These are phyloP conservation scores for Enteromius afrohamiltoni DNA, from an alignment of 2,797 vertebrate species.

Conservation along the genomic window DNA sequence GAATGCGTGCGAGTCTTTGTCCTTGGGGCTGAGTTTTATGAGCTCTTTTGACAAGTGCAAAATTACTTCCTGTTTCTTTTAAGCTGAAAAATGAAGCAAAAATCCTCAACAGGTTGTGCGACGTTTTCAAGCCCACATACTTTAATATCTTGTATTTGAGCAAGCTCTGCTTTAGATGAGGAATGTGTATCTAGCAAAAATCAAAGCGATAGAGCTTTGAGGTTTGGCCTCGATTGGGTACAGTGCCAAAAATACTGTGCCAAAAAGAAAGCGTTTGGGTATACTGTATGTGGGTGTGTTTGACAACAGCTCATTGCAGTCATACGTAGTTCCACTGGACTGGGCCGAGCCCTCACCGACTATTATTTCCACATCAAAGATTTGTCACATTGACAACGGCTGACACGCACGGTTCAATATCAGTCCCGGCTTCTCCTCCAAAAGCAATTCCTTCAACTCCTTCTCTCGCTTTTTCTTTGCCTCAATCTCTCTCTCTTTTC, in stretches of 20 bases:
- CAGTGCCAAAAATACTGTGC: background rate
- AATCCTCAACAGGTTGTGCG: slow-evolving; percentile 9
- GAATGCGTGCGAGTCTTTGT: slow-evolving; percentile 9
- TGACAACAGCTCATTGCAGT: slow-evolving; percentile 61
- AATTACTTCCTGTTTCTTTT: slow-evolving; percentile 33
- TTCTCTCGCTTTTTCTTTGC: slow-evolving; percentile 57
- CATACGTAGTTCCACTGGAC: slow-evolving; percentile 67
- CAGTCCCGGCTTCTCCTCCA: slow-evolving; percentile 61
- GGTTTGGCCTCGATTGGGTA: slow-evolving; percentile 14
- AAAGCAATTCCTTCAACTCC: slow-evolving; percentile 62
- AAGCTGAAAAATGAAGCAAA: slow-evolving; percentile 1
- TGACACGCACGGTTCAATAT: slow-evolving; percentile 73
- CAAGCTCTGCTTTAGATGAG: slow-evolving; percentile 11
- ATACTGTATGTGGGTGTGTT: slow-evolving; percentile 20
- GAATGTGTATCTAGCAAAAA: background rate
- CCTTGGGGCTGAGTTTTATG: slow-evolving; percentile 36
- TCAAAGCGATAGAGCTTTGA: background rate
- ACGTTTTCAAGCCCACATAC: background rate
- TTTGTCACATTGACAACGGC: slow-evolving; percentile 74
- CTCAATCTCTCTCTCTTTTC: slow-evolving; percentile 61
- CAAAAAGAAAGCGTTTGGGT: background rate
- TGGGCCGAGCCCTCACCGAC: slow-evolving; percentile 67
- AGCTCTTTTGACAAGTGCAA: slow-evolving; percentile 38
- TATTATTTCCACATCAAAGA: slow-evolving; percentile 80
- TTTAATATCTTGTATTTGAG: slow-evolving; percentile 28